phyloP scores from a whole-genome alignment of 2,888 invertebrate species.

The Cheilosia vernalis region DNA sequence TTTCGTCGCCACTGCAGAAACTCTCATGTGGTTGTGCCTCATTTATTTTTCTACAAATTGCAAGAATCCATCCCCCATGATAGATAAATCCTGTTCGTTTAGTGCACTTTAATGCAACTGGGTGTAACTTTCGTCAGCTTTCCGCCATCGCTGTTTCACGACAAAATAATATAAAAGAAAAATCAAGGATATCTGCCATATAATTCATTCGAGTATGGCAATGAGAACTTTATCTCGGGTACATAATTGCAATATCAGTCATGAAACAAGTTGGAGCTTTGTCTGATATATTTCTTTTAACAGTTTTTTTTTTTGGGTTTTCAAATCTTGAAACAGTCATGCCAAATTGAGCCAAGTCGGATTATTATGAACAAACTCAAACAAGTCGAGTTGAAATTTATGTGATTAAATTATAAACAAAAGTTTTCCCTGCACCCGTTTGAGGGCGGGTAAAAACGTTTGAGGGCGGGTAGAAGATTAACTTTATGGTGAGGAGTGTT shows the following conservation, averaged over 20 bases:
- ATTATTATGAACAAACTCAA: slow-evolving; percentile 59
- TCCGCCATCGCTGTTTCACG: slow-evolving; percentile 18
- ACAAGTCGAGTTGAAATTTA: slow-evolving; percentile 42
- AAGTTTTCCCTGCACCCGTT: too few relatives aligned
- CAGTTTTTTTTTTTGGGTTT: not conserved
- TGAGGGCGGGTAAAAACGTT: too few relatives aligned
- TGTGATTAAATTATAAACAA: too few relatives aligned
- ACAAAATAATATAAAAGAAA: slow-evolving; percentile 1
- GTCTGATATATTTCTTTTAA: not conserved
- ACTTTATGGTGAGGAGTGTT: too few relatives aligned
- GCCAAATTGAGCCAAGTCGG: slow-evolving; percentile 66
- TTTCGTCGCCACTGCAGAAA: not conserved
- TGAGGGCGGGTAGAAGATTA: too few relatives aligned
- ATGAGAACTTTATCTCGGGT: too few relatives aligned
- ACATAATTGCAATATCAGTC: too few relatives aligned
- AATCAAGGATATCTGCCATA: slow-evolving; percentile 57
- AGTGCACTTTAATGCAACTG: slow-evolving; percentile 40
- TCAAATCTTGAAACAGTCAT: slow-evolving; percentile 60
- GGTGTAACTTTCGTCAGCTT: slow-evolving; percentile 46
- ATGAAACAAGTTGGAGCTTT: slow-evolving; percentile 22
- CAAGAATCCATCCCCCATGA: slow-evolving; percentile 39
- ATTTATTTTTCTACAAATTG: slow-evolving; percentile 52
- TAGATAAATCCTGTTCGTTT: slow-evolving; percentile 39
- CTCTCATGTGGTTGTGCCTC: slow-evolving; percentile 43
- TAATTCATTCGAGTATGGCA: slow-evolving; percentile 29